Evolutionary conservation across 2,113 vertebrate genomes (phyloP).

Genomic region (Pavo muticus): DNA sequence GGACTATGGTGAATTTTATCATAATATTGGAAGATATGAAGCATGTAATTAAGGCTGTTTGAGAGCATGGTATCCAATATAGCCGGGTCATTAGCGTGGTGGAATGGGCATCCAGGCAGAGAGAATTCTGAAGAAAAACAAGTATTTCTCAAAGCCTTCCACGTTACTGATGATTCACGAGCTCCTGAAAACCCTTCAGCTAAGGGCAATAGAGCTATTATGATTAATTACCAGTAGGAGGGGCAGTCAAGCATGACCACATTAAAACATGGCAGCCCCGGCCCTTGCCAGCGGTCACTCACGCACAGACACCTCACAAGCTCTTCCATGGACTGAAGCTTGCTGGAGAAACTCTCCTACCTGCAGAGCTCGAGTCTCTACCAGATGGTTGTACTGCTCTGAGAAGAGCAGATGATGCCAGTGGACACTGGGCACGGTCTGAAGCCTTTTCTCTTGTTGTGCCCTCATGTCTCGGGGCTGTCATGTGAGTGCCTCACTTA

Average conservation of each 20-base stretch:
- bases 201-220: background rate
- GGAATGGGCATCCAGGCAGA: constrained; percentile 15
- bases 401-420: background rate
- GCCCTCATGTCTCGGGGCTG: background rate
- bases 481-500: background rate
- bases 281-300: accelerated
- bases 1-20: constrained; percentile 28
- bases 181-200: background rate
- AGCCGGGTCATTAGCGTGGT: constrained; percentile 16
- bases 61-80: constrained; percentile 42
- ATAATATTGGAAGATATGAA: constrained; percentile 43
- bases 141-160: background rate
- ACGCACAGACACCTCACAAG: accelerated
- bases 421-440: background rate
- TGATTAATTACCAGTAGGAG: accelerated
- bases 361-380: background rate
- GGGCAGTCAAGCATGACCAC: accelerated
- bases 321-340: background rate
- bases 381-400: accelerated
- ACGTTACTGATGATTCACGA: background rate
- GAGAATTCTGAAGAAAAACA: background rate
- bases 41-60: constrained; percentile 63
- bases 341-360: accelerated
- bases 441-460: background rate
- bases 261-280: background rate